Evolutionary conservation across 2,797 vertebrate genomes (phyloP), one percentile per base, ranked within the genome.

Genomic region (Fundulus diaphanus): DNA sequence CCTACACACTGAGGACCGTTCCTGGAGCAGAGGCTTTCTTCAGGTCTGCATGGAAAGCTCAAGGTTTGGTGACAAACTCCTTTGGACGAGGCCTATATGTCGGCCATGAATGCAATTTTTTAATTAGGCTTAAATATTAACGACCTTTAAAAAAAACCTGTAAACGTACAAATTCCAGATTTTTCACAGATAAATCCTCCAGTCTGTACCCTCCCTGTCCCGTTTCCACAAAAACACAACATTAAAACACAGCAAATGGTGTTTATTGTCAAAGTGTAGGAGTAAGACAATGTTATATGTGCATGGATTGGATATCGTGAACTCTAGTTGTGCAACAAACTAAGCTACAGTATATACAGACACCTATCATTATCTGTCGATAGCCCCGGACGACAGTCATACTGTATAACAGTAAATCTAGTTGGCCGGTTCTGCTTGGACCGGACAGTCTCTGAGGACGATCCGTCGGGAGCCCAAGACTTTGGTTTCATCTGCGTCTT

Each of bases 341-440:
- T 93, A 94, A 92, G 90, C 92, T 94, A 94, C 92, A 92, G 90
- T 94, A 94, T 94, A 92, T 94, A 94, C 93, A 94, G 89, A 93
- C 88, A 93, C 85, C 88, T 90, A 91, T 91, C 90, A 87, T 91
- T 86, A 87, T 83, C 91, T 86, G 92, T 72, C 91, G 90, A 92
- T 90, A 89, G 88, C 90, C 63, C 63, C 90, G 90, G 88, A 88
- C 90, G 89, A 92, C 89, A 88, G 91, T 92, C 90, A 90, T 93
- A 94, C 93, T 94, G 93, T 94, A 94, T 94, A 93, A 94, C 93
- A 94, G 93, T 93, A 93, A 93, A 91, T 93, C 91, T 91, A 92
- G 90, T 84, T 85, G 88, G 88, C 90, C 91, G 86, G 84, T 63
- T 66, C 9, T 88, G 92, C 93, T 93, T 92, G 92, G 88, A 89